These are phyloP conservation scores for Rhinichthys klamathensis DNA, from an alignment of 2,113 vertebrate species.

Conservation along the genomic window DNA sequence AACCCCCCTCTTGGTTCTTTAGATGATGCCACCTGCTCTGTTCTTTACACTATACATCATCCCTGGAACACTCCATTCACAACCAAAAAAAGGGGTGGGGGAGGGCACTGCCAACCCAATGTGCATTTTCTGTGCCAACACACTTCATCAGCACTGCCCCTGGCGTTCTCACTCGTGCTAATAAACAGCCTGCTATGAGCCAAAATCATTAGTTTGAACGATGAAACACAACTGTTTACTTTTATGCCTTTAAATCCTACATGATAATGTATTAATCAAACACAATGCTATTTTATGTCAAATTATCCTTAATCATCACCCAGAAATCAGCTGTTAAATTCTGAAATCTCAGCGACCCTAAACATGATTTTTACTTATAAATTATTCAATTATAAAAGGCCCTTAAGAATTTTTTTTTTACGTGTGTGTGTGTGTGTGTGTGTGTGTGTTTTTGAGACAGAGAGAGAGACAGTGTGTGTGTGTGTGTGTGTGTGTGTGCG, in stretches of 20 bases:
- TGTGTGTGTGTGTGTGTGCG: conserved; percentile 31
- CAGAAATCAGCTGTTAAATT: neutral
- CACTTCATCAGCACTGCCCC: conserved; percentile 38
- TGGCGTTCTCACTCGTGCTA: conserved; percentile 35
- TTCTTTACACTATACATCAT: conserved; percentile 44
- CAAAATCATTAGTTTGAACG: conserved; percentile 26
- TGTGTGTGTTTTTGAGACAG: conserved; percentile 33
- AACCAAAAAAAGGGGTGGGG: conserved; percentile 28
- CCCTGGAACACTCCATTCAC: conserved; percentile 48
- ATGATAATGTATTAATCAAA: conserved; percentile 1
- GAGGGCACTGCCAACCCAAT: conserved; percentile 46
- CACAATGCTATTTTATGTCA: neutral
- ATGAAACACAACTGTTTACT: conserved; percentile 41
- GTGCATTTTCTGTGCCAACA: conserved; percentile 52
- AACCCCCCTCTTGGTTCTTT: neutral
- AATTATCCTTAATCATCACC: neutral
- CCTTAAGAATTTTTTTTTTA: conserved; percentile 27
- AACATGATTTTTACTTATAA: neutral
- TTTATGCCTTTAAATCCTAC: conserved; percentile 30
- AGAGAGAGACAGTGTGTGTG: conserved; percentile 31
- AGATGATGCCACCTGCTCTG: conserved; percentile 46
- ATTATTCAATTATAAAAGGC: neutral
- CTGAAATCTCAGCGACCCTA: neutral
- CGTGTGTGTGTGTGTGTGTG: conserved; percentile 39
- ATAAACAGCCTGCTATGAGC: conserved; percentile 48